Base-by-base conservation (phyloP, 1,140 invertebrate genomes). In the Gerris buenoi region DNA sequence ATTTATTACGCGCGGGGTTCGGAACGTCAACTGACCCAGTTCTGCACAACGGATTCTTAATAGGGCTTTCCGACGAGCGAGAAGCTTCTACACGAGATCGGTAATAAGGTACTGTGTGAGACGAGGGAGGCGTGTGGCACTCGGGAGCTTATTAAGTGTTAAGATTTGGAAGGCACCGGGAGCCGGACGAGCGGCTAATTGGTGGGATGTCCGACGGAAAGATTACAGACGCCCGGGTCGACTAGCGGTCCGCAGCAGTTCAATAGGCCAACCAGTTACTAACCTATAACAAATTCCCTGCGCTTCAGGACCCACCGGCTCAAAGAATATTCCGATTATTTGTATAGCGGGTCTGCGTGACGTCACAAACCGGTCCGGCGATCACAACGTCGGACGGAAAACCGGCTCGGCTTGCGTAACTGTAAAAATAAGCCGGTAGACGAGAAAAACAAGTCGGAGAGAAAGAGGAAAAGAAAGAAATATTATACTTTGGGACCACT, bases 261-360 rank as follows among this genome's bases (percentile, higher is more conserved):
- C 62, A 28, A 27, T 26, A 63, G 62, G 62, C 29, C 29, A 28
- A 63, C 26, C 26, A 27, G 62, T 28, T 28, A 26, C 29, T 63
- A 63, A 63, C 62, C 27, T 63, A 27, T 26, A 22, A 26, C 27
- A 27, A 63, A 27, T n/a, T 63, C 62, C 18, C 15, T 18, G 3
- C 27, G 18, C 25, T 27, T 63, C 18, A n/a, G n/a, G n/a, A n/a
- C n/a, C n/a, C 33, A 46, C 5, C 33, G 5, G 5, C 33, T 5
- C 5, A 46, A 46, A 46, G 18, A 46, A 46, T 10, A 10, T 18
- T 46, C 5, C 5, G 18, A 46, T 46, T 46, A 46, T 46, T 46
- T 46, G 33, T 46, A 46, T 46, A 46, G 33, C 33, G 33, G 33
- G 33, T 46, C 33, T 46, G 5, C 18, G 18, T 46, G 33, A 46